Evolutionary conservation across 64 coral and sea anemone genomes (phyloP).

Genomic region (Actinia equina): DNA sequence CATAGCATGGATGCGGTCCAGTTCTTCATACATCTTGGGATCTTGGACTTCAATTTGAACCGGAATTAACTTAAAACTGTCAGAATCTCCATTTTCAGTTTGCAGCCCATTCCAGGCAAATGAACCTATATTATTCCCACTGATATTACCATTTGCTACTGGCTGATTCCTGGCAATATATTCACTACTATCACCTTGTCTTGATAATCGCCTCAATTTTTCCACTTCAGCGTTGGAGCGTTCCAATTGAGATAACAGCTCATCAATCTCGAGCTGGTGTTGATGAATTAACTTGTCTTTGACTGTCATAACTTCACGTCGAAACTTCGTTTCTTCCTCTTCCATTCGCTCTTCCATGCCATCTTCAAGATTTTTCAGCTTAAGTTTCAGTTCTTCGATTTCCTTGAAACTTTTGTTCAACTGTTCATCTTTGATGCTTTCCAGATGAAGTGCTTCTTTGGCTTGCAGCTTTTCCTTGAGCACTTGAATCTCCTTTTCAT

Average conservation of each 20-base stretch:
- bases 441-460: slow-evolving; percentile 43
- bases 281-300: slow-evolving; percentile 85
- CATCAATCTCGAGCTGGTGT: slow-evolving; percentile 79
- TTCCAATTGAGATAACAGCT: slow-evolving; percentile 69
- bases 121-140: not conserved
- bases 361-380: slow-evolving; percentile 45
- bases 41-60: not conserved
- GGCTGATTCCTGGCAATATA: not conserved
- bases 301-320: slow-evolving; percentile 82
- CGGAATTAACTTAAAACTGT: slow-evolving; percentile 13
- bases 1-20: slow-evolving; percentile 34
- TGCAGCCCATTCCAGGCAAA: not conserved
- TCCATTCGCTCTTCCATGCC: slow-evolving; percentile 60
- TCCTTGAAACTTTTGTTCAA: slow-evolving; percentile 33
- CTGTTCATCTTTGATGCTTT: slow-evolving; percentile 40
- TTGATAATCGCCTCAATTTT: slow-evolving; percentile 38
- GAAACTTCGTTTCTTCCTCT: slow-evolving; percentile 77
- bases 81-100: slow-evolving; percentile 2
- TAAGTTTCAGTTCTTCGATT: slow-evolving; percentile 49
- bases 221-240: slow-evolving; percentile 65
- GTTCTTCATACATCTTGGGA: not conserved
- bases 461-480: slow-evolving; percentile 60
- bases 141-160: not conserved
- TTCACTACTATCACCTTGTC: not conserved
- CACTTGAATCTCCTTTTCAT: slow-evolving; percentile 71